Evolutionary conservation across 2,888 invertebrate genomes (phyloP), one percentile per base, ranked within the genome.

Genomic region (Drosophila melanosoma): DNA sequence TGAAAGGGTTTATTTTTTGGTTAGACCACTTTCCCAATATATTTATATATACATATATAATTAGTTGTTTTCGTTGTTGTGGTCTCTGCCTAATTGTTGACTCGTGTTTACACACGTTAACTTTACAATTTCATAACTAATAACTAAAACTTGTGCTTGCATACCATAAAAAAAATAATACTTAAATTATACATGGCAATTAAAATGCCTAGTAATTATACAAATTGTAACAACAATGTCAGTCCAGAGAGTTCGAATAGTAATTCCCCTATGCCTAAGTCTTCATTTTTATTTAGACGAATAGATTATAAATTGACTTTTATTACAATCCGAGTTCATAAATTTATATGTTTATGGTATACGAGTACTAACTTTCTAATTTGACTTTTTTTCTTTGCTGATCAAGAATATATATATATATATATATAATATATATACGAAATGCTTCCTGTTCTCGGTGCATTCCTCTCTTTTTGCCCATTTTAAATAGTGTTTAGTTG

Each of bases 131-230:
- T 26, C 49, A 26, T 17, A 49, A 26, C 49, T 49, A 49, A 49
- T 26, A 49, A 26, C 26, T 23, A 26, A 49, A 48, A 63, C 63
- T 63, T 42, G 6, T 20, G 20, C 42, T 20, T 42, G 42, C 42
- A 45, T 45, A 20, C 20, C 20, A 7, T 12, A 12, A 20, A 7
- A 35, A 35, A 45, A 20, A 20, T 20, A 20, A 29, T 29, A 29
- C 29, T 29, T 45, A 0, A 45, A 20, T 8, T 23, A 23, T 4
- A 45, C 20, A 45, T 23, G 3, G 7, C 45, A 45, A 45, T 45
- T 45, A 7, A 8, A 45, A 45, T 45, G 20, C 45, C 15, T 15
- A 15, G 20, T 20, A 45, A 23, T 45, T 23, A 45, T 45, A 23
- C 23, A 7, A 8, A 45, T 12, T 23, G 3, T 23, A 15, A 7